Evolutionary conservation across 2,888 invertebrate species (phyloP).

Genomic region (Drosophila fulvimacula): DNA sequence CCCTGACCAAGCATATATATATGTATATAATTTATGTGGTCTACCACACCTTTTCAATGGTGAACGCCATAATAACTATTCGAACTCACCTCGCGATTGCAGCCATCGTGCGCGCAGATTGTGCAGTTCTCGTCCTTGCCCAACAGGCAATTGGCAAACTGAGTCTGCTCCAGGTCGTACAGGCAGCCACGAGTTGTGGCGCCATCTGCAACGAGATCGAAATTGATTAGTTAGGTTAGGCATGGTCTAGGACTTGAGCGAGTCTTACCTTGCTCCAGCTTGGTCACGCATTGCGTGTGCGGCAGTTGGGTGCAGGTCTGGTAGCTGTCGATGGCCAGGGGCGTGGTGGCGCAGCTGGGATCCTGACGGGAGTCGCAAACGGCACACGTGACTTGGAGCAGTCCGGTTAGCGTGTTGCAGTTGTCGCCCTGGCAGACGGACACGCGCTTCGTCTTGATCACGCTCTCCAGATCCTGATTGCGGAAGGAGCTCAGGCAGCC

Average conservation of each 20-base stretch:
- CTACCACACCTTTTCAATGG: too few species aligned
- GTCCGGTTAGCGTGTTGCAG: conserved; percentile 60
- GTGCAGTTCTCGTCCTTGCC: conserved; percentile 72
- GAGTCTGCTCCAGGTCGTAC: conserved; percentile 57
- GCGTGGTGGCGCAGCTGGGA: conserved; percentile 70
- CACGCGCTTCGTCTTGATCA: conserved; percentile 79
- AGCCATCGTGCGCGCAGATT: conserved; percentile 69
- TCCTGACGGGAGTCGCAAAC: conserved; percentile 73
- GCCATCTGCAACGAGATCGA: conserved; percentile 62
- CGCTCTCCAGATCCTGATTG: conserved; percentile 64
- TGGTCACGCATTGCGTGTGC: conserved; percentile 74
- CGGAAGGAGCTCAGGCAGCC: conserved; percentile 81
- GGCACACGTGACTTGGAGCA: conserved; percentile 58
- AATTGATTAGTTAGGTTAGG: neutral
- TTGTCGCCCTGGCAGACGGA: conserved; percentile 72
- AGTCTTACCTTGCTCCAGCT: conserved; percentile 55
- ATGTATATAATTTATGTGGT: too few species aligned
- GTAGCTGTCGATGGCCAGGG: conserved; percentile 58
- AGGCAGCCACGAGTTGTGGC: conserved; percentile 79
- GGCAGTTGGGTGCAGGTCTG: conserved; percentile 69
- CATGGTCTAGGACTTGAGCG: too few species aligned
- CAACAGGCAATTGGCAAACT: conserved; percentile 74
- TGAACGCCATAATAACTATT: too few species aligned
- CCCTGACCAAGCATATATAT: too few species aligned
- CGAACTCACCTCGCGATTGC: conserved; percentile 76